phyloP scores from a whole-genome alignment of 2,113 vertebrate species.

The Zapornia atra region DNA sequence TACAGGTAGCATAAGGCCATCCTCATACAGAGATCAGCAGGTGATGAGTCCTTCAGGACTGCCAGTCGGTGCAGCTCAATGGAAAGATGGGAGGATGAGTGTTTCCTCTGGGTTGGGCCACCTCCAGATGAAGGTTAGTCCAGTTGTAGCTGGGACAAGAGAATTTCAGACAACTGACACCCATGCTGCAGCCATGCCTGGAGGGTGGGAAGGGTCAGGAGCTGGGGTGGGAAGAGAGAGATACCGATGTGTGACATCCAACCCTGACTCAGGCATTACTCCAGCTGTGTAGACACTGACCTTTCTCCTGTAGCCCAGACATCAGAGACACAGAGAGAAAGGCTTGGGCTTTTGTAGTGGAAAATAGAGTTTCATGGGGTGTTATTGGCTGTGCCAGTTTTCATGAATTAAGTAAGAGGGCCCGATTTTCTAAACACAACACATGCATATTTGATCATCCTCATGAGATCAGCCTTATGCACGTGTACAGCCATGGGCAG shows the following conservation, averaged over 20 bases:
- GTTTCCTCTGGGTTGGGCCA: background rate
- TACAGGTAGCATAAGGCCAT: background rate
- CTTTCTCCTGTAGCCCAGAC: background rate
- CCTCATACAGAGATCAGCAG: background rate
- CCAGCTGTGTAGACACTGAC: accelerated
- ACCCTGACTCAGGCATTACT: accelerated
- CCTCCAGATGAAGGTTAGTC: background rate
- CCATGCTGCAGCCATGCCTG: accelerated
- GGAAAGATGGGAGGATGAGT: background rate
- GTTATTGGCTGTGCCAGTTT: background rate
- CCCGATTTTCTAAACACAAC: background rate
- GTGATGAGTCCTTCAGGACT: background rate
- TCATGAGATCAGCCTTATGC: background rate
- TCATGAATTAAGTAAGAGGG: background rate
- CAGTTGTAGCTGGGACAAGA: background rate
- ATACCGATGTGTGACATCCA: background rate
- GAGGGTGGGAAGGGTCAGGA: background rate
- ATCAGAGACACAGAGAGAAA: background rate
- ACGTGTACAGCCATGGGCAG: background rate
- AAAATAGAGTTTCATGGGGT: background rate
- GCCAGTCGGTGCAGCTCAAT: background rate
- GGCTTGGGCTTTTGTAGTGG: background rate
- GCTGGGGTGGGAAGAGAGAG: background rate
- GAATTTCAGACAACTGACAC: background rate
- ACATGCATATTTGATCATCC: background rate